Percentiles rank a stretch among this genome's conserved stretches.
These are phyloP conservation scores for Acropora tenuis DNA, from an alignment of 64 coral and sea anemone genomes.

Conservation along the genomic window DNA sequence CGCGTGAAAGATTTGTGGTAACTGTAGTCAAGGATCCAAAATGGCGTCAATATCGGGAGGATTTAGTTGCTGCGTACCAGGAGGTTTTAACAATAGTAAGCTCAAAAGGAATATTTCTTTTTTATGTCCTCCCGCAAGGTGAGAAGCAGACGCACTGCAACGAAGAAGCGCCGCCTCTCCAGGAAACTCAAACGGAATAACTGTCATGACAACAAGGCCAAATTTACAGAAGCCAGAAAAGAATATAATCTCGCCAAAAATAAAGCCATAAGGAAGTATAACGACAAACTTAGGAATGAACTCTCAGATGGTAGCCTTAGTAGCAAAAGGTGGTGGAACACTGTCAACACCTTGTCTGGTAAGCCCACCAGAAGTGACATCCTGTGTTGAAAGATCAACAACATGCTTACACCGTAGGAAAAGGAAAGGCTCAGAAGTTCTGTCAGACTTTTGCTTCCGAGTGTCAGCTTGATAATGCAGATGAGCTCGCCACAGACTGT, in stretches of 20 bases:
- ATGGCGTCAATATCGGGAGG: constrained; percentile 20
- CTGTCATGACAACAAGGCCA: no score
- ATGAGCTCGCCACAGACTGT: no score
- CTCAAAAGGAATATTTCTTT: background rate
- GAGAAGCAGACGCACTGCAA: background rate
- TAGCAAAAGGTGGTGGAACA: background rate
- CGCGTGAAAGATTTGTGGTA: background rate
- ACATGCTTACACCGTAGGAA: no score
- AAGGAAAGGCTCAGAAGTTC: no score
- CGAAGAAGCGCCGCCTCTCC: background rate
- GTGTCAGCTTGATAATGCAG: no score
- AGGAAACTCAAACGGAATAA: no score
- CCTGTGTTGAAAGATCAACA: background rate
- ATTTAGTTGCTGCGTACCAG: constrained; percentile 30
- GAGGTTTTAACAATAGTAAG: constrained; percentile 34
- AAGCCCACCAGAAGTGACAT: background rate
- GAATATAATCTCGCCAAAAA: no score
- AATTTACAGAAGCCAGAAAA: no score
- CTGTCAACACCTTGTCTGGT: background rate
- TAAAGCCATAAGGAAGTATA: no score
- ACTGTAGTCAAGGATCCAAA: constrained; percentile 26
- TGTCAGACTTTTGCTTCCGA: no score
- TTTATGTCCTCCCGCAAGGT: constrained; percentile 24
- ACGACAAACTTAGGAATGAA: no score
- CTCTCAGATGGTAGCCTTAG: background rate